Percentiles rank a stretch among this genome's conserved stretches.
Evolutionary conservation across 2,888 invertebrate species (phyloP).

Genomic region (Oxytorus armatus): DNA sequence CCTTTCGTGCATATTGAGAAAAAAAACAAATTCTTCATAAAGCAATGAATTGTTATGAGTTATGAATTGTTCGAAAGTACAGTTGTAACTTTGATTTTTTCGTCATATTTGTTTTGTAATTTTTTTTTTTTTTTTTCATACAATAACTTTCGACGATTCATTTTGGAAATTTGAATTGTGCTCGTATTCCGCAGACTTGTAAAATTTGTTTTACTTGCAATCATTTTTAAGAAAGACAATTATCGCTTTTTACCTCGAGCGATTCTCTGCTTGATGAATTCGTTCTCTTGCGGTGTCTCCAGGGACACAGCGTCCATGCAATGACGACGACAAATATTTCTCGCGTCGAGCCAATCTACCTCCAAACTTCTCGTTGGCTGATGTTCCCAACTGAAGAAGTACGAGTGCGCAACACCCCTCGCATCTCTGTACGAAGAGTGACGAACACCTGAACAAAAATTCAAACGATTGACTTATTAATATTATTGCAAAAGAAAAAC

Average conservation of each 20-base stretch:
- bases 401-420: constrained; percentile 94
- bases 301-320: constrained; percentile 97
- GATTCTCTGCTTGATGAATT: constrained; percentile 94
- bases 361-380: constrained; percentile 92
- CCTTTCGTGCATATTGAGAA: no score
- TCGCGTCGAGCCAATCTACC: constrained; percentile 95
- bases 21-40: no score
- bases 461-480: background rate
- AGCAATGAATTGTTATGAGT: no score
- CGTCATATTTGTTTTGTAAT: no score
- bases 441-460: constrained; percentile 89
- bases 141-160: no score
- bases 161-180: no score
- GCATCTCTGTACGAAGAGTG: constrained; percentile 95
- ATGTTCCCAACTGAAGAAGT: constrained; percentile 98
- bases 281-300: constrained; percentile 96
- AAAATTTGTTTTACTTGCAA: background rate
- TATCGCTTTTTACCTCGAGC: constrained; percentile 89
- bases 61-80: no score
- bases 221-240: background rate
- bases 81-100: no score
- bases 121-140: no score
- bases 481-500: constrained; percentile 16
- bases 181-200: no score
- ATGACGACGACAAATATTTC: constrained; percentile 95